Evolutionary conservation across 2,797 vertebrate species (phyloP), one percentile per base, ranked within the genome.

Genomic region (Acanthiza pusilla): DNA sequence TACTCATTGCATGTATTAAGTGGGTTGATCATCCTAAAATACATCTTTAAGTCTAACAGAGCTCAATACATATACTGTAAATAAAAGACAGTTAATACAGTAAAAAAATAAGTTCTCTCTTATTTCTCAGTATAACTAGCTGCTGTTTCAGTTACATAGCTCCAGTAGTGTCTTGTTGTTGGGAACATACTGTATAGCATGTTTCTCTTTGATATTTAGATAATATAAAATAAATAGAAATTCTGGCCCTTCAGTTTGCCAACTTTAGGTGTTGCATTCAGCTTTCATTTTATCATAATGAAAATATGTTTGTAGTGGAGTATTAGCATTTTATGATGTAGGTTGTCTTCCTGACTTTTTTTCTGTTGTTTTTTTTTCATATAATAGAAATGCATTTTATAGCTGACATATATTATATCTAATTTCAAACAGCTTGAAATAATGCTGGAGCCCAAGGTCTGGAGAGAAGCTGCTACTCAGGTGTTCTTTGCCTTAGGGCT

Each of bases 401-500:
- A 93, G 91, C 96, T 97, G 94, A 96, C 68, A 94, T 75, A 77
- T 97, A 84, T 96, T 97, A 71, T 97, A 88, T 97, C 97, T 98
- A 87, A 97, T 98, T 98, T 97, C 96, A 93, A 95, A 95, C 98
- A 99, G 99, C 81, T 99, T 97, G 99, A 99, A 98, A 99, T 99
- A 96, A 99, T 99, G 99, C 93, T 99, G 98, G 99, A 99, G 91
- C 97, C 99, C 83, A 99, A 99, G 86, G 99, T 99, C 87, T 99
- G 99, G 99, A 98, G 99, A 87, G 99, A 99, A 97, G 99, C 99
- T 48, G 99, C 99, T 58, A 99, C 99, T 38, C 99, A 99, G 98
- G 99, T 99, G 91, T 99, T 99, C 98, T 99, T 99, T 94, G 99
- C 99, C 38, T 98, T 99, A 94, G 99, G 99, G 66, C 98, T 99